Base-by-base conservation (phyloP, 2,113 vertebrate species). In the Amia ocellicauda region DNA sequence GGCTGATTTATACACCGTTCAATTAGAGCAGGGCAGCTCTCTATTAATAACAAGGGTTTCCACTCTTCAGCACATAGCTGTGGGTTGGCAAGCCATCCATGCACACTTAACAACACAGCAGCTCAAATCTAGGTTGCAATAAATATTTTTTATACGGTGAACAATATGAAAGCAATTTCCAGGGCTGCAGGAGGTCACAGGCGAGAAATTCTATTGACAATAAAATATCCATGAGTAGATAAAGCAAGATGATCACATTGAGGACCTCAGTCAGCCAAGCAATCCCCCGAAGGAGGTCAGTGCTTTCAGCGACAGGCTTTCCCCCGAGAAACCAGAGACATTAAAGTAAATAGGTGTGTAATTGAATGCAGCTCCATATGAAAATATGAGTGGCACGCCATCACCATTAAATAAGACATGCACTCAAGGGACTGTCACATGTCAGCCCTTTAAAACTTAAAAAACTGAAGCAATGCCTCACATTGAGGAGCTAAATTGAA, bases 11-110 rank as follows among this genome's bases (percentile, higher is more conserved):
- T 72, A 70, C 69, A 73, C 68, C 69, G 73, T 68, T 77, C 74
- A 67, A 68, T 41, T 17, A 62, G 69, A 53, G 71, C 64, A 62
- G 58, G 20, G 64, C 42, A 51, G 43, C 70, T 57, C 57, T 56
- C 66, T 67, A 69, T 74, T 76, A 76, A 79, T 88, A 81, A 83
- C 85, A 76, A 26, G 29, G n/a, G n/a, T 19, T 3, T 80, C 81
- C 79, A 80, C 83, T 83, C 66, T 68, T 73, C 64, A 47, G 65
- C 49, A 54, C 0, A 29, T 75, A 79, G 75, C 67, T 64, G 50
- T 67, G 58, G 65, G 68, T 40, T 29, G 8, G 60, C 73, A 36
- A 78, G 75, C 78, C 72, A 70, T 82, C 81, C 69, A 69, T 63
- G 69, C 66, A 71, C 47, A 72, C 58, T 67, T 41, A 74, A 80